Base-by-base conservation (phyloP, 2,888 invertebrate species). In the Dioctria rufipes region DNA sequence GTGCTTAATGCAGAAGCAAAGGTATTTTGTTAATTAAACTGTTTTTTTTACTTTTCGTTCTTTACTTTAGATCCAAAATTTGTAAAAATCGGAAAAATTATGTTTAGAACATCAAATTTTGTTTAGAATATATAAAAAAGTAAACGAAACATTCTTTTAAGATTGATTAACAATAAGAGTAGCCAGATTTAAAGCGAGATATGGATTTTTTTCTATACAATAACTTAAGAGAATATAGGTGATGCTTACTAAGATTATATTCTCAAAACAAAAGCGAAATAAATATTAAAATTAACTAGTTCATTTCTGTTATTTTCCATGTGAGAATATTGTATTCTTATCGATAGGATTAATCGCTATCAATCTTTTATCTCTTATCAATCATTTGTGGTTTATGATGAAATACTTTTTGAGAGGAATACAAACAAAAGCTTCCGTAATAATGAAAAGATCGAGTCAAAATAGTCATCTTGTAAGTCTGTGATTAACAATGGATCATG, bases 181-280 rank as follows among this genome's bases (percentile, higher is more conserved):
- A 63, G 77, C 61, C 49, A 77, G 58, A 58, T 58, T 73, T 60
- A 73, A 73, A 73, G 60, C 54, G 60, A 63, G 46, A 73, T 73
- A 73, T 73, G 73, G 73, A 73, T 73, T 73, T 73, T n/a, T 73
- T 73, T 73, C 73, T 73, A 73, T 73, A 73, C 73, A 73, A 58
- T 73, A 73, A 73, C 73, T 73, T 73, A 73, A 73, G 73, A 73
- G 73, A 73, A 73, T 73, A 73, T 73, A 73, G 73, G 73, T 73
- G 73, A 73, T 73, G 73, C 73, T 73, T 73, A 73, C 73, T 73
- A 73, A 73, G 73, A 73, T 60, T 73, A 73, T 73, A 73, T 73
- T 73, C 73, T 73, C 73, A 58, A 73, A 40, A 58, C 43, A 73
- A 71, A 67, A 60, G 73, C 73, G 73, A 73, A 73, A 73, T 60